phyloP scores from a whole-genome alignment of 1,140 invertebrate genomes.

The Drosophila lowei region DNA sequence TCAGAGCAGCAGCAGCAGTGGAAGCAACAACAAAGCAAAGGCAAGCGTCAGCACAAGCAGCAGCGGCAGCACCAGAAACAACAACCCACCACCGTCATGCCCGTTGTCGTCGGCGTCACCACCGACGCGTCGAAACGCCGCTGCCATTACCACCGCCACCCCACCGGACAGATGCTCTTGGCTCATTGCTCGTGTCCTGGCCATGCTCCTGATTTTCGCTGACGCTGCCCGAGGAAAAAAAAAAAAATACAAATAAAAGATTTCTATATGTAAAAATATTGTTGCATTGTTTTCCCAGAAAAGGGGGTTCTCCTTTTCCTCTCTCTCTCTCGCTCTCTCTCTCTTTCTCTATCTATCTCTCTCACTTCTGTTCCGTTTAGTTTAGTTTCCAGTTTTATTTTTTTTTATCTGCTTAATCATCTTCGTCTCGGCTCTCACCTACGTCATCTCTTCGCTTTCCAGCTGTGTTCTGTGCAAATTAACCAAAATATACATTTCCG shows the following conservation, averaged over 20 bases:
- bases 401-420: slow-evolving; percentile 45
- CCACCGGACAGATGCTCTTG: slow-evolving; percentile 45
- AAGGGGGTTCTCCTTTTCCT: slow-evolving; percentile 15
- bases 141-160: slow-evolving; percentile 30
- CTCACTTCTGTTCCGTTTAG: slow-evolving; percentile 2
- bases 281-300: too few relatives aligned
- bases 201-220: slow-evolving; percentile 9
- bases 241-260: too few relatives aligned
- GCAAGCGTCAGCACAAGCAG: slow-evolving; percentile 61
- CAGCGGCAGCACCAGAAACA: slow-evolving; percentile 31
- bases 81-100: slow-evolving; percentile 50
- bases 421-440: slow-evolving; percentile 49
- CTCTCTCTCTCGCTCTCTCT: slow-evolving; percentile 8
- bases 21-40: slow-evolving; percentile 47
- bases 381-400: slow-evolving; percentile 16
- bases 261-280: too few relatives aligned
- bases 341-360: slow-evolving; percentile 9
- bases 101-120: slow-evolving; percentile 45
- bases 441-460: slow-evolving; percentile 78
- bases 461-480: slow-evolving; percentile 79
- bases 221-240: slow-evolving; percentile 1
- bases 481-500: slow-evolving; percentile 81
- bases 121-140: slow-evolving; percentile 34
- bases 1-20: slow-evolving; percentile 36
- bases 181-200: background rate